phyloP scores from a whole-genome alignment of 2,797 vertebrate genomes.

The Gymnoscopelus braueri region DNA sequence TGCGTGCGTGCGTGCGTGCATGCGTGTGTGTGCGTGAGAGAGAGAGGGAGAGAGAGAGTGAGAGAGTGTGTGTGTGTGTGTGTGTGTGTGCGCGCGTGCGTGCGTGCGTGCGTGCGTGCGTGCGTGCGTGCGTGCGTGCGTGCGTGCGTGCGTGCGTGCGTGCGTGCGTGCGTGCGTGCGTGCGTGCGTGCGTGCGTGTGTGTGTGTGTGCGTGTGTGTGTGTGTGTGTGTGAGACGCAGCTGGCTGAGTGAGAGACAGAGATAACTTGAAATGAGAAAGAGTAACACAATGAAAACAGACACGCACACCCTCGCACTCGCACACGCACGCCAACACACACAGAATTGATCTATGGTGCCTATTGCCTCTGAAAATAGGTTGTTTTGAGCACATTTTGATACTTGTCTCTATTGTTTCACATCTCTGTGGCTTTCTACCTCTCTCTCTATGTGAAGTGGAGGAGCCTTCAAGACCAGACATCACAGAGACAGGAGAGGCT shows the following conservation, averaged over 20 bases:
- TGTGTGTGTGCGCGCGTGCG: constrained; percentile 13
- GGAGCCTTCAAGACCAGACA: constrained; percentile 64
- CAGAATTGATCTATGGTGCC: too few species aligned
- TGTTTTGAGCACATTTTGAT: constrained; percentile 37
- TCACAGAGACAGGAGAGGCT: constrained; percentile 56
- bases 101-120: neutral
- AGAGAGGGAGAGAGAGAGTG: neutral
- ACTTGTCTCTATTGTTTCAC: constrained; percentile 14
- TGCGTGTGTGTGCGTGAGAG: neutral
- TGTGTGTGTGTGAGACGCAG: constrained; percentile 11
- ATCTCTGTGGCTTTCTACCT: neutral
- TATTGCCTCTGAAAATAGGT: constrained; percentile 32
- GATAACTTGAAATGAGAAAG: constrained; percentile 2
- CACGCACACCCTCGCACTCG: too few species aligned
- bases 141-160: constrained; percentile 18
- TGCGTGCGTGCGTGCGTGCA: neutral
- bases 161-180: neutral
- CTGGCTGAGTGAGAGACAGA: neutral
- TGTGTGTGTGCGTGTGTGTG: neutral
- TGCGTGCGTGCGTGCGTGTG: neutral
- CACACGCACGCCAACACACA: too few species aligned
- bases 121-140: constrained; percentile 1
- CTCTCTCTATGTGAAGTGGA: constrained; percentile 33
- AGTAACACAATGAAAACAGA: too few species aligned
- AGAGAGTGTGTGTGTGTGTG: constrained; percentile 7